A percentile compares a stretch with the other conserved stretches of the same genome.
These are phyloP conservation scores for Rhagophthalmus giganteus DNA, from an alignment of 2,888 invertebrate genomes.

Conservation along the genomic window DNA sequence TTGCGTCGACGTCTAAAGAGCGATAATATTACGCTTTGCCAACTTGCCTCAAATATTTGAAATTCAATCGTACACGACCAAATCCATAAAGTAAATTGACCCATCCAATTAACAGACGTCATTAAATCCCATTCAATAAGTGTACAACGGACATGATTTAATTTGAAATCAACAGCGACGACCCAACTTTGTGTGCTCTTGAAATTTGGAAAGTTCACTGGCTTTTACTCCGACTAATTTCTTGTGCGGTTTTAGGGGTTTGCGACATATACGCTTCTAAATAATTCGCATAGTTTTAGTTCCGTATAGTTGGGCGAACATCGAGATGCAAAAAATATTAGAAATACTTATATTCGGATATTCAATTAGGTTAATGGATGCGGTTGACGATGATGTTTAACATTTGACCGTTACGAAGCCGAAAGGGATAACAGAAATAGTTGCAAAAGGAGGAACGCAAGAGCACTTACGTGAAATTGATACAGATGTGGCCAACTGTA, in stretches of 20 bases:
- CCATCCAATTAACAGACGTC: slow-evolving; percentile 39
- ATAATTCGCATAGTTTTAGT: slow-evolving; percentile 4
- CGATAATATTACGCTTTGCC: neutral
- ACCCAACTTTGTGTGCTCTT: slow-evolving; percentile 9
- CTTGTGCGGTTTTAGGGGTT: no score
- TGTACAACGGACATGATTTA: slow-evolving; percentile 31
- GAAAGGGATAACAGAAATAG: slow-evolving; percentile 12
- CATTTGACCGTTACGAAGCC: slow-evolving; percentile 27
- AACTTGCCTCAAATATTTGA: neutral
- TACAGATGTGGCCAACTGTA: slow-evolving; percentile 32
- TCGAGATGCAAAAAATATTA: neutral
- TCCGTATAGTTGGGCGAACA: neutral
- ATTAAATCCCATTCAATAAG: slow-evolving; percentile 44
- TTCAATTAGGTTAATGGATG: slow-evolving; percentile 29
- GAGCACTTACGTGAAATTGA: slow-evolving; percentile 32
- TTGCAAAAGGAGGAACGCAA: slow-evolving; percentile 22
- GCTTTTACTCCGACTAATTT: no score
- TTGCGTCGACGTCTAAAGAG: neutral
- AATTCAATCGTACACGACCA: slow-evolving; percentile 11
- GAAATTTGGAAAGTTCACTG: no score
- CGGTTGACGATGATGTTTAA: slow-evolving; percentile 24
- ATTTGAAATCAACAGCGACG: slow-evolving; percentile 8
- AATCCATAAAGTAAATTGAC: slow-evolving; percentile 17
- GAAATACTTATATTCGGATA: slow-evolving; percentile 5
- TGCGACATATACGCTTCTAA: no score